Conservation (phyloP, 2,113 vertebrate genomes). For the Mesembrinibis cayennensis region DNA sequence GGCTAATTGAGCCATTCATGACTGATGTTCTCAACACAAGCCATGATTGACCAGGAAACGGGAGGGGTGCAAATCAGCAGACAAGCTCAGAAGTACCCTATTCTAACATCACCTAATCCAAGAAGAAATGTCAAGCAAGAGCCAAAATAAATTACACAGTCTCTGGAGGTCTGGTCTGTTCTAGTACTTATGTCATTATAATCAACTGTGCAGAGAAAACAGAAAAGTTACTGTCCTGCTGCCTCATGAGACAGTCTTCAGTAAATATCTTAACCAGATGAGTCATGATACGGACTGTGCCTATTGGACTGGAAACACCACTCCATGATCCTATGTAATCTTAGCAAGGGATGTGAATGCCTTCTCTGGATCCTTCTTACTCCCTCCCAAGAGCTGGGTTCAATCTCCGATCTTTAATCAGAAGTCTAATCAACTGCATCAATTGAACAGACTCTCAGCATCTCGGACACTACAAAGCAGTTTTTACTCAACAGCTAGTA, state of each 20-base stretch:
- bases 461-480: not conserved
- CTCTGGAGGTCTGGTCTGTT: constrained; percentile 33
- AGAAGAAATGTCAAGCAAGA: not conserved
- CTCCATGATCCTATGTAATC: constrained; percentile 1
- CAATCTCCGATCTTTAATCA: not conserved
- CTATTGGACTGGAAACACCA: constrained; percentile 12
- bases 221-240: constrained; percentile 47
- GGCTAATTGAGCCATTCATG: constrained; percentile 4
- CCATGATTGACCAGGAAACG: constrained; percentile 5
- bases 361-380: not conserved
- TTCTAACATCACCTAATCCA: constrained; percentile 29
- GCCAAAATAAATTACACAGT: constrained; percentile 42
- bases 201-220: constrained; percentile 40
- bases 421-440: not conserved
- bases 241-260: constrained; percentile 18
- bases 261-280: constrained; percentile 56
- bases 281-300: constrained; percentile 54
- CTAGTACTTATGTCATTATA: constrained; percentile 52
- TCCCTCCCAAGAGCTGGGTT: not conserved
- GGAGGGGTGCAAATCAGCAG: constrained; percentile 15
- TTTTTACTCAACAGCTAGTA: not conserved
- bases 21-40: not conserved
- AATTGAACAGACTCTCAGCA: not conserved
- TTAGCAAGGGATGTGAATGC: not conserved
- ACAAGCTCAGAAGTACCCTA: not conserved